Base-by-base conservation (phyloP, 2,888 invertebrate genomes). In the Cephalotes varians region DNA sequence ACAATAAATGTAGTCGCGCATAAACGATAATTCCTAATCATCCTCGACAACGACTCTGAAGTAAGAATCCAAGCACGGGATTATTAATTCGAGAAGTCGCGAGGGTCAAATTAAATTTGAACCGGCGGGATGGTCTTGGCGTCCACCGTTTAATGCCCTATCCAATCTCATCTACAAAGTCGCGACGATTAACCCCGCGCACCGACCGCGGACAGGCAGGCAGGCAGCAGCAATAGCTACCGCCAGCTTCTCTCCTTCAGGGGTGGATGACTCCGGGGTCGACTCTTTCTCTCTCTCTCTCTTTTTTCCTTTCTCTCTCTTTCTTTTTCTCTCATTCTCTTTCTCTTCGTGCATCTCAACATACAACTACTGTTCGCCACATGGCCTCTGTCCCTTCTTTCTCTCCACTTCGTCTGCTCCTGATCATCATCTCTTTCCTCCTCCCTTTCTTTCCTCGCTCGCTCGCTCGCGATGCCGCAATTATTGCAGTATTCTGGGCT, bases 211-310 rank as follows among this genome's bases (percentile, higher is more conserved):
- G 6, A 71, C 56, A 40, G 81, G 62, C 73, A 76, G 71, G 54
- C 85, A 83, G 60, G 79, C 72, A 62, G 73, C 88, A 79, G 88
- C 82, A 83, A 81, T 88, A 73, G 86, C 89, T 86, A 90, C 88
- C 83, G 86, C 88, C 86, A 87, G 72, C 83, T 85, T 74, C 67
- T 72, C 86, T 85, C 62, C 85, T 86, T 87, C 85, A 91, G 86
- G 92, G 90, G 90, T 91, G 87, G 91, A 90, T 90, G 91, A 88
- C 90, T 90, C 82, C 90, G 89, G 85, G 90, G 87, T 90, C 88
- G 87, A 71, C 83, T 76, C 87, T 83, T 81, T 71, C 73, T 79
- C 34, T 64, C 65, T 64, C 74, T 58, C 64, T 84, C 82, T 65
- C 72, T 67, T 73, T 21, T 58, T 54, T n/a, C 9, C 47, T 76